Conservation (phyloP, 2,113 vertebrate species). For the Addax nasomaculatus region DNA sequence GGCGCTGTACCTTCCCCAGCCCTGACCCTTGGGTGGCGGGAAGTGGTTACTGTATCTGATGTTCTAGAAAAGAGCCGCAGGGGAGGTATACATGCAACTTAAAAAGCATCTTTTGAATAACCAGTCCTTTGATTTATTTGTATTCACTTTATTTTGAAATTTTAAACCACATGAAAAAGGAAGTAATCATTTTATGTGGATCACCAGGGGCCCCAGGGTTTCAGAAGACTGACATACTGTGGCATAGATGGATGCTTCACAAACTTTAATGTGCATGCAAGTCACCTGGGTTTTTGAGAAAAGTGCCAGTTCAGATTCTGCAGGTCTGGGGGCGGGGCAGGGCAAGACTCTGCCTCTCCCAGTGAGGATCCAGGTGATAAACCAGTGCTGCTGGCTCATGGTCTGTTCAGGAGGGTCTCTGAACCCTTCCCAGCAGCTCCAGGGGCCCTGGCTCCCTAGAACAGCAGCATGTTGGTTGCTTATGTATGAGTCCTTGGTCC, state of each 20-base stretch:
- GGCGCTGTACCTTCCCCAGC: fast-evolving
- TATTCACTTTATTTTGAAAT: neutral
- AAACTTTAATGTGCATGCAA: fast-evolving
- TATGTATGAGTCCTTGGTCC: neutral
- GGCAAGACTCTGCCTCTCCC: neutral
- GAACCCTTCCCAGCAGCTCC: neutral
- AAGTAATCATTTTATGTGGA: neutral
- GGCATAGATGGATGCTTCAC: neutral
- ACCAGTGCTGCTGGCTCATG: fast-evolving
- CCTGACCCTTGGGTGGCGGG: neutral
- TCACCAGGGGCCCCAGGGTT: neutral
- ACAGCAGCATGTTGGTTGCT: neutral
- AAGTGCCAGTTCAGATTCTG: neutral
- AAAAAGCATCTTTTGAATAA: neutral
- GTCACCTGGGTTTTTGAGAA: neutral
- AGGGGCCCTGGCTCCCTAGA: neutral
- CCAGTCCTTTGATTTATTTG: neutral
- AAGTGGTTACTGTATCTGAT: fast-evolving
- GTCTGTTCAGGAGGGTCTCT: neutral
- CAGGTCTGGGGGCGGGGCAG: neutral
- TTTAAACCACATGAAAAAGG: neutral
- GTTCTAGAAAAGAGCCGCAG: neutral
- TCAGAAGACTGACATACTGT: neutral
- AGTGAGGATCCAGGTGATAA: neutral
- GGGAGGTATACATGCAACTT: neutral